Base-by-base conservation (phyloP, 2,113 vertebrate species). In the Orientallactaga bullata region DNA sequence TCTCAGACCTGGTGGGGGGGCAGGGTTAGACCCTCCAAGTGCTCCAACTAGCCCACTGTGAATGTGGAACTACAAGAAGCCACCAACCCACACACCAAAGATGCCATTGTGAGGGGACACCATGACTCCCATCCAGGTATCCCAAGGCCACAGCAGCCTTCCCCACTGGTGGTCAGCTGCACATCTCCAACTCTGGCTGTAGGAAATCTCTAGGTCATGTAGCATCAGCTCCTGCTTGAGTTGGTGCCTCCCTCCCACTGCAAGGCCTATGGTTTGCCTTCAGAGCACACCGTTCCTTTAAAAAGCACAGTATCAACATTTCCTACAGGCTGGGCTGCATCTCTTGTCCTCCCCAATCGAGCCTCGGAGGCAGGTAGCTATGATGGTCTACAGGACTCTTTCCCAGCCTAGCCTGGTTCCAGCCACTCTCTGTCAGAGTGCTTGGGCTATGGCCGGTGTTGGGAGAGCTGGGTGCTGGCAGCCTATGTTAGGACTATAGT, bases 401-500 rank as follows among this genome's bases (percentile, higher is more conserved):
- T 28, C 63, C 66, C 73, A 79, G 26, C 4, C 37, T 60, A 32
- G 58, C 1, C 0, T 26, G 26, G 32, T 18, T n/a, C 30, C 4
- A 7, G 3, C 30, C 8, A 60, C 35, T 55, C 65, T 66, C 72
- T 30, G 47, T 42, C 20, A 61, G n/a, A 42, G 15, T 9, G 24
- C 24, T n/a, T 16, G 0, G 58, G n/a, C 20, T 23, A 1, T 74
- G n/a, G 5, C 2, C 68, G 39, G 58, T 2, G 3, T 20, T 13
- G 13, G 32, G 42, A 85, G 58, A 0, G 0, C n/a, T 21, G n/a
- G 20, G 55, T 23, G 35, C 85, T 68, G 1, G n/a, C 73, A 37
- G 32, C 68, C 15, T 47, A 77, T 21, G 58, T 93, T 89, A 95
- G 87, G 85, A 95, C 94, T 39, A 16, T 11, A 12, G 32, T 18